Base-by-base conservation (phyloP, 2,888 invertebrate species). In the Drosophila macrospina region DNA sequence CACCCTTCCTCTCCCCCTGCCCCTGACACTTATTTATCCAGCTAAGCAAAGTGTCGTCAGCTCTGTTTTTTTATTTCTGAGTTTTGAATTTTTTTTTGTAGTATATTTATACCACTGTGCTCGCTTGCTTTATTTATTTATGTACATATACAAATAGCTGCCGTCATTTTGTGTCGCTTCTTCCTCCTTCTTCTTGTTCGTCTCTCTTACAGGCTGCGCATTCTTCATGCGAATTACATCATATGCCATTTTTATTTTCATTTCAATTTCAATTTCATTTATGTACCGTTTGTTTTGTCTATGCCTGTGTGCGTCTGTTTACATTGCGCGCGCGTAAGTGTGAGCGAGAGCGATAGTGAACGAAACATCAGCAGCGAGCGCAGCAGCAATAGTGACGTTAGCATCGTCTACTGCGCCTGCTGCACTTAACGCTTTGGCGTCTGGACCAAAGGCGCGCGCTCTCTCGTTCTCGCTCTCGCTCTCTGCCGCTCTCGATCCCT, bases 211-310 rank as follows among this genome's bases (percentile, higher is more conserved):
- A 63, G 82, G 63, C 63, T 61, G 39, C 15, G 64, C 55, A 74
- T 86, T 69, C 69, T 69, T 74, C 24, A 41, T 57, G 48, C 24
- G 51, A 55, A 86, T 81, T 81, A 80, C 81, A 86, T 86, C 86
- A 80, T 76, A 51, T 60, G 65, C 62, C 69, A 80, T 65, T 71
- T 75, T 65, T 74, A 61, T 76, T 64, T 69, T 34, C 57, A 50
- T 59, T 66, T 57, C 37, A 48, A 69, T 64, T 81, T 68, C 56
- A 61, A 69, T 74, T 80, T 80, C 51, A 39, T 39, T 39, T 41
- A 28, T 13, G 16, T 54, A n/a, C 50, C 36, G 50, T 15, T 28
- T 11, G 28, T 8, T 47, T n/a, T 60, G 36, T 44, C 36, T 36
- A 30, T 47, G 4, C 2, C 20, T 34, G 20, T 52, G 16, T 54